Base-by-base conservation (phyloP, 1,140 invertebrate genomes). In the Drosophila azteca region DNA sequence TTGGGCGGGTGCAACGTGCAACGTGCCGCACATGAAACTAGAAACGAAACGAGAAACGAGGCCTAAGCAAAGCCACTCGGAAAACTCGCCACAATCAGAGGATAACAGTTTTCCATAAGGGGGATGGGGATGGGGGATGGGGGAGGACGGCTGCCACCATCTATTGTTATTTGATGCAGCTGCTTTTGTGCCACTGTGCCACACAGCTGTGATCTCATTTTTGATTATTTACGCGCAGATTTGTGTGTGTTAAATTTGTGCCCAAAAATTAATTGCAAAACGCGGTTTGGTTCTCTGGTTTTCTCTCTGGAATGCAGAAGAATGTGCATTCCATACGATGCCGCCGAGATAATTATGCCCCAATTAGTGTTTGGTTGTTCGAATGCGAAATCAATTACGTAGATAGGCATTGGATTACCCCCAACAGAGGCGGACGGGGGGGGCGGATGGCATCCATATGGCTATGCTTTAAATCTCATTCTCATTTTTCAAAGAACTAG, bases 1-100 rank as follows among this genome's bases (percentile, higher is more conserved):
- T 39, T 39, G 35, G 35, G 35, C 35, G 35, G 35, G 35, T 39
- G 35, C 35, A 39, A 13, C 29, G 29, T 31, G 31, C 31, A 31
- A 39, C 11, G 35, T 39, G 35, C 35, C 35, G 13, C 35, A 13
- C 11, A 13, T 39, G 35, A 13, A 35, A 9, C 31, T 9, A 35
- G 57, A 54, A 20, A 20, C 17, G 17, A 20, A 55, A 73, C 78
- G 69, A 63, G 50, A 43, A 60, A 8, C 68, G 55, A 29, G 72
- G 77, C 77, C 80, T 81, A 63, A 78, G 83, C 83, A 88, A 79
- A 87, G 57, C 75, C 64, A n/a, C 6, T 53, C 52, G 59, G 4
- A 71, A 80, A 88, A 88, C 74, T 88, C 65, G 61, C 83, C 81
- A 59, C 83, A 85, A 82, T 85, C 81, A 84, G 45, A 76, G 77